phyloP scores from a whole-genome alignment of 37 sponge, comb jelly and placozoan species.

The Cliona cf. orientalis region DNA sequence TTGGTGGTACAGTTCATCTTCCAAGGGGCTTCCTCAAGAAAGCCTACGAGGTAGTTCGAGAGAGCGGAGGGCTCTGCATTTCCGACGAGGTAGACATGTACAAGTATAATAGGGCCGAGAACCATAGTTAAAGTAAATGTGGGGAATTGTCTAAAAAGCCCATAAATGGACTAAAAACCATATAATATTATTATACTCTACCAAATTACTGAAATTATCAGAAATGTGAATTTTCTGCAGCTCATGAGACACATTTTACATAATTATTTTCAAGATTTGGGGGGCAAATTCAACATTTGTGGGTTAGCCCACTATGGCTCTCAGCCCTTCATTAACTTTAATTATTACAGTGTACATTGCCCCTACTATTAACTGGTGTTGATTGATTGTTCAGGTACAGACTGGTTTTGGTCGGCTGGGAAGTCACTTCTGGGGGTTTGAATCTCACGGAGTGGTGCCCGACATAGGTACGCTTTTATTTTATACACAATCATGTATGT shows the following conservation, averaged over 20 bases:
- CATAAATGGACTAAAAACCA: too few species aligned
- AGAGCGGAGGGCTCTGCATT: slow-evolving; percentile 85
- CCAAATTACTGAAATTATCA: too few species aligned
- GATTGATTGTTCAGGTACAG: slow-evolving; percentile 76
- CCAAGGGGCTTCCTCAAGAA: slow-evolving; percentile 81
- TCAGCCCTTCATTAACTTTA: too few species aligned
- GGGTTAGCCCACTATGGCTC: too few species aligned
- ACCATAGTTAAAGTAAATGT: not conserved
- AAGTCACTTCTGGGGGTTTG: slow-evolving; percentile 94
- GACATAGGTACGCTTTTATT: slow-evolving; percentile 74
- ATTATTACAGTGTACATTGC: too few species aligned
- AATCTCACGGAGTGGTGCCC: slow-evolving; percentile 79
- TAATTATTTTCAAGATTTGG: too few species aligned
- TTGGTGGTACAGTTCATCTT: slow-evolving; percentile 82
- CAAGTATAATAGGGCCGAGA: too few species aligned
- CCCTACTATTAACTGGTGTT: too few species aligned
- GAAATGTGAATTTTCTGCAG: too few species aligned
- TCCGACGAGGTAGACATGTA: slow-evolving; percentile 91
- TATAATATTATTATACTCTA: too few species aligned
- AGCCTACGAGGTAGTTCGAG: slow-evolving; percentile 70
- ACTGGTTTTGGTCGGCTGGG: slow-evolving; percentile 96
- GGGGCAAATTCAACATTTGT: too few species aligned
- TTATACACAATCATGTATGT: not conserved
- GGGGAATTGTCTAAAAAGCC: not conserved
- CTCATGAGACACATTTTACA: too few species aligned